These are phyloP conservation scores for Drosophila pseudotakahashii DNA, from an alignment of 2,888 invertebrate genomes.

Conservation along the genomic window DNA sequence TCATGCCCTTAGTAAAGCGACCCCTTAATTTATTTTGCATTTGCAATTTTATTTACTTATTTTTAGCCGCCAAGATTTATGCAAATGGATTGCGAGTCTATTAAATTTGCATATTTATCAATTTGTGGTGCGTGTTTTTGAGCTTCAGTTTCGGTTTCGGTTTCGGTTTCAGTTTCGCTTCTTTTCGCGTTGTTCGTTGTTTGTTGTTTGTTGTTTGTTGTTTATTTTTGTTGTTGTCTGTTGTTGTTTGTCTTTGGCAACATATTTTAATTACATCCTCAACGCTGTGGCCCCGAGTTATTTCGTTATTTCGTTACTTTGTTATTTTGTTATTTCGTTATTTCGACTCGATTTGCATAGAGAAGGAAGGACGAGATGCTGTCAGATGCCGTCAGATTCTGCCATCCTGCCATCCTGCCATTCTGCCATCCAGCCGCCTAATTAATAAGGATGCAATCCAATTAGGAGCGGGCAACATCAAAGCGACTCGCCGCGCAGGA, in stretches of 20 bases:
- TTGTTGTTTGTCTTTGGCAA: constrained; percentile 64
- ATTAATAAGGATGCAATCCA: constrained; percentile 76
- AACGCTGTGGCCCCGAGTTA: constrained; percentile 55
- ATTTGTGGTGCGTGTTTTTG: constrained; percentile 63
- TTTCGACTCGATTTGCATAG: constrained; percentile 69
- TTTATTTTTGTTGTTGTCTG: constrained; percentile 42
- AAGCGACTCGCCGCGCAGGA: constrained; percentile 34
- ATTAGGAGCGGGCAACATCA: constrained; percentile 65
- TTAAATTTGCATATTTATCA: constrained; percentile 78
- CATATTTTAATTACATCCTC: constrained; percentile 71
- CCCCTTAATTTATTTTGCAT: constrained; percentile 23
- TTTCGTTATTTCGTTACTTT: constrained; percentile 65
- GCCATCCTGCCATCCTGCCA: background rate
- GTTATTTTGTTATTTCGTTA: constrained; percentile 48
- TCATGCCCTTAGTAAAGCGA: background rate
- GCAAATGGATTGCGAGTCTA: constrained; percentile 70
- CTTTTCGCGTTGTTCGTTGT: constrained; percentile 17
- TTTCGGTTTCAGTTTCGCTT: constrained; percentile 6
- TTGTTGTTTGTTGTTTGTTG: constrained; percentile 33
- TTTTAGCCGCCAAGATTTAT: constrained; percentile 63
- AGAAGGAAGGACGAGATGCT: background rate
- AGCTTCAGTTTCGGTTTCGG: constrained; percentile 23
- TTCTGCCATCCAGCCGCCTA: constrained; percentile 51
- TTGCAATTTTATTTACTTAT: constrained; percentile 38
- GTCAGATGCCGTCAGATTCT: background rate